Evolutionary conservation across 2,113 vertebrate species (phyloP).

Genomic region (Pomatorhinus ruficollis): DNA sequence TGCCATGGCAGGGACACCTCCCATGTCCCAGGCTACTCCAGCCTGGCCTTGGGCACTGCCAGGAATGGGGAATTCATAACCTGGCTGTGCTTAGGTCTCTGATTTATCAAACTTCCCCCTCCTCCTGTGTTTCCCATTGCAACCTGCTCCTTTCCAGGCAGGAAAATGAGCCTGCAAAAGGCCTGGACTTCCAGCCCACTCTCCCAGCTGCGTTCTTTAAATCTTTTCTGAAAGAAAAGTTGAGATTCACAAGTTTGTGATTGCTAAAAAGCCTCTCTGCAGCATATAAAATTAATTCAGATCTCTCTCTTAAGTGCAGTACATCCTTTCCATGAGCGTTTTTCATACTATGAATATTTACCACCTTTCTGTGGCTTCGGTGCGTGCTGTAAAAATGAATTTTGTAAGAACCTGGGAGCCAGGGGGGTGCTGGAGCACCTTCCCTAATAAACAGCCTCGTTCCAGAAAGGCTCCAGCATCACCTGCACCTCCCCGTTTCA

Average conservation of each 20-base stretch:
- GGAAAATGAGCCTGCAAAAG: background rate
- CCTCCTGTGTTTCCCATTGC: background rate
- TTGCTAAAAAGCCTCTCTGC: conserved; percentile 33
- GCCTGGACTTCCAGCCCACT: background rate
- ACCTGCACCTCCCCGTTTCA: background rate
- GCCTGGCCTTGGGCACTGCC: background rate
- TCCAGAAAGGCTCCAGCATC: background rate
- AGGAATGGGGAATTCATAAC: background rate
- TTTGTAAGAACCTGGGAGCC: background rate
- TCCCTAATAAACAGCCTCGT: background rate
- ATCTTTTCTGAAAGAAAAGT: background rate
- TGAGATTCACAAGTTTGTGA: conserved; percentile 18
- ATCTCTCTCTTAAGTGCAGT: conserved; percentile 19
- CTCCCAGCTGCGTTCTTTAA: background rate
- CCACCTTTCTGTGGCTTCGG: conserved; percentile 14
- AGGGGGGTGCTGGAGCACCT: background rate
- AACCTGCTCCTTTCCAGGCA: background rate
- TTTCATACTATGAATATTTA: conserved; percentile 61
- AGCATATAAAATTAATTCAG: conserved; percentile 11
- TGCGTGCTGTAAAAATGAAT: conserved; percentile 15
- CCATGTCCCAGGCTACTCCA: background rate
- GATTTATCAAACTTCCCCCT: background rate
- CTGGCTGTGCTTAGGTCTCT: background rate
- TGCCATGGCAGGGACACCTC: background rate
- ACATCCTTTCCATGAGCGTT: conserved; percentile 22